These are phyloP conservation scores for Cotesia typhae DNA, from an alignment of 1,140 invertebrate species.

Conservation along the genomic window DNA sequence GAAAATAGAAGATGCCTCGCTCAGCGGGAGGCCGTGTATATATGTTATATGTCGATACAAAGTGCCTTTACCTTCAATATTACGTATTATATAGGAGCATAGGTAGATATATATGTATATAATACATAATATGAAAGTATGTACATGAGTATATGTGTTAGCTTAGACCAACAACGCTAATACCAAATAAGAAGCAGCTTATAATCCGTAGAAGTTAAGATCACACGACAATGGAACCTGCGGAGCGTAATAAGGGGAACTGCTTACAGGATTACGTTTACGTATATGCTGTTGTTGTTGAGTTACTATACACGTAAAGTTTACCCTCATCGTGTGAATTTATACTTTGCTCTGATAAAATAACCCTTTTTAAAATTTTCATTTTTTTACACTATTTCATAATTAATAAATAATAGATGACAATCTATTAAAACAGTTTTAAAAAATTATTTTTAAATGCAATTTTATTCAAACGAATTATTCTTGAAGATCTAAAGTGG, in stretches of 20 bases:
- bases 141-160: constrained; percentile 9
- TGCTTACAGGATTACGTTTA: constrained; percentile 59
- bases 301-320: constrained; percentile 10
- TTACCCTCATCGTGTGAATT: constrained; percentile 30
- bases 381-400: background rate
- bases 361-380: background rate
- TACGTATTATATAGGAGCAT: background rate
- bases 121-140: too few relatives aligned
- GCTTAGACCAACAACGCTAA: constrained; percentile 46
- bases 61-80: constrained; percentile 22
- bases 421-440: too few relatives aligned
- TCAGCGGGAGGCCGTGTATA: constrained; percentile 27
- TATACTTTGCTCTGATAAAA: background rate
- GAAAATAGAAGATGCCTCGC: constrained; percentile 31
- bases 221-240: constrained; percentile 52
- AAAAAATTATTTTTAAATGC: too few relatives aligned
- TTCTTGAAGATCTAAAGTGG: too few relatives aligned
- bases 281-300: constrained; percentile 46
- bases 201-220: constrained; percentile 64
- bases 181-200: constrained; percentile 57
- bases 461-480: too few relatives aligned
- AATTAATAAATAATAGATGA: too few relatives aligned
- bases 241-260: constrained; percentile 59
- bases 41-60: constrained; percentile 21
- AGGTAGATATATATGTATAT: constrained; percentile 1